Percentiles rank a stretch among this genome's conserved stretches.
Conservation (phyloP, 2,113 vertebrate genomes). For the Corydoras sp. region DNA sequence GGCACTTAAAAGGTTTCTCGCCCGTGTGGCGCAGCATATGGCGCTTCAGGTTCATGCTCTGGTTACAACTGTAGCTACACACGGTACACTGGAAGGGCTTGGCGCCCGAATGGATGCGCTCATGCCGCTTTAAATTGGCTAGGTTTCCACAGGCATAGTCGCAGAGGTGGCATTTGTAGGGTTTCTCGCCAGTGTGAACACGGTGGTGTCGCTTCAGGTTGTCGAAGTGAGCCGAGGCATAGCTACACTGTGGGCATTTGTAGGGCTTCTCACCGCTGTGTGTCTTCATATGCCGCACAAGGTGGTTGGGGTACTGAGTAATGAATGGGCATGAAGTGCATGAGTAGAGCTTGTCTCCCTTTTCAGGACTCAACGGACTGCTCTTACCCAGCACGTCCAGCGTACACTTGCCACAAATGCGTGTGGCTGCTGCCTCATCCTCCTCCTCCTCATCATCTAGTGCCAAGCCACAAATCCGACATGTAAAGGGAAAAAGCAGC, state of each 20-base stretch:
- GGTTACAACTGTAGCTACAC: conserved; percentile 95
- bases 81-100: conserved; percentile 93
- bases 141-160: conserved; percentile 94
- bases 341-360: conserved; percentile 78
- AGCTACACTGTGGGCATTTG: conserved; percentile 86
- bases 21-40: conserved; percentile 95
- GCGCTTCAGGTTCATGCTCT: conserved; percentile 98
- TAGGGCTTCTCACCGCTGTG: conserved; percentile 96
- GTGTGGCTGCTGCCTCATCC: conserved; percentile 44
- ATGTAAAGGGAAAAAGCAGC: conserved; percentile 84
- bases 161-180: conserved; percentile 85
- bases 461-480: conserved; percentile 81
- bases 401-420: conserved; percentile 80
- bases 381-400: conserved; percentile 61
- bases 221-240: conserved; percentile 91
- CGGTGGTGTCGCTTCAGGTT: conserved; percentile 96
- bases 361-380: conserved; percentile 31
- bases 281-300: conserved; percentile 95
- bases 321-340: conserved; percentile 88
- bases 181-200: conserved; percentile 85
- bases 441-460: conserved; percentile 73
- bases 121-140: conserved; percentile 93
- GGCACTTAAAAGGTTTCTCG: conserved; percentile 90
- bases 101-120: conserved; percentile 91
- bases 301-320: conserved; percentile 94